These are phyloP conservation scores for Stenodema calcarata DNA, from an alignment of 2,888 invertebrate genomes.

Conservation along the genomic window DNA sequence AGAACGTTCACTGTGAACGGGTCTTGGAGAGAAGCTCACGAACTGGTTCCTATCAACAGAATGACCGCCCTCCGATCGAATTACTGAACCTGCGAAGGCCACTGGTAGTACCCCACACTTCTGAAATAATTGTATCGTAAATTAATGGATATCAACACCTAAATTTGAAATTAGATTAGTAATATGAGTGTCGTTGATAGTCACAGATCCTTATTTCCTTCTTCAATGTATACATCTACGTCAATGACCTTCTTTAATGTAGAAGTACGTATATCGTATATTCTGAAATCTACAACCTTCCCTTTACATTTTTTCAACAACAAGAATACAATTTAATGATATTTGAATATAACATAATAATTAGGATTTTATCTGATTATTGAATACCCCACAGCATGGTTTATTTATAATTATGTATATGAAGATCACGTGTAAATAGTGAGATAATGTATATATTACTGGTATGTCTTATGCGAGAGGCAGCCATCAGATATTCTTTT, in stretches of 20 bases:
- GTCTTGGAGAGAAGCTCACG: constrained; percentile 64
- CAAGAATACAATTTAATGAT: background rate
- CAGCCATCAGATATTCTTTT: background rate
- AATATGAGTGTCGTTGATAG: background rate
- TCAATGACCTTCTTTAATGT: no score
- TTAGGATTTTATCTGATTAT: no score
- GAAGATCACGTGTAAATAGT: background rate
- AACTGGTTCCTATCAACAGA: constrained; percentile 61
- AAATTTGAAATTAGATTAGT: background rate
- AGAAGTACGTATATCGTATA: no score
- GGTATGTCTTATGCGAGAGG: background rate
- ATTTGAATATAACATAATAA: background rate
- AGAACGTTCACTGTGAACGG: constrained; percentile 61
- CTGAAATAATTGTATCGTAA: background rate
- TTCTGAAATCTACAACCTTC: background rate
- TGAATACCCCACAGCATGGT: background rate
- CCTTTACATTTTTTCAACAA: background rate
- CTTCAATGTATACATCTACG: no score
- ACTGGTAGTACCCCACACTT: background rate
- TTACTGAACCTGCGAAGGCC: background rate
- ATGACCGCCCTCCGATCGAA: background rate
- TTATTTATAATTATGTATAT: background rate
- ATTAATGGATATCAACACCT: background rate
- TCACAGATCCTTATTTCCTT: background rate
- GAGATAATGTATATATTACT: background rate